A percentile compares a stretch with the other conserved stretches of the same genome.
phyloP scores from a whole-genome alignment of 2,888 invertebrate species.

The Galerucella calmariensis region DNA sequence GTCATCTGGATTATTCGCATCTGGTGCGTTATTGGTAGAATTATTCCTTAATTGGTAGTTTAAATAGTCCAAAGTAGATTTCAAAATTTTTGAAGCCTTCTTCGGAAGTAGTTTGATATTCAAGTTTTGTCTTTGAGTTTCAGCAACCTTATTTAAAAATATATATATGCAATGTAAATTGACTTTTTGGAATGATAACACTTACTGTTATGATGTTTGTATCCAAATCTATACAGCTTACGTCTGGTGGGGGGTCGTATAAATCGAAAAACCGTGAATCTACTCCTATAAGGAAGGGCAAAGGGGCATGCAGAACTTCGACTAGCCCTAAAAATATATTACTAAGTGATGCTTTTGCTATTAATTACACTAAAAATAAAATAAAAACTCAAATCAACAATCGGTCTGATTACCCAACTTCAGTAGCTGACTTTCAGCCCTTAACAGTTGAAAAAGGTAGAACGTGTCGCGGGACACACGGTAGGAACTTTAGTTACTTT shows the following conservation, averaged over 20 bases:
- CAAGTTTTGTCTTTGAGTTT: slow-evolving; percentile 82
- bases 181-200: slow-evolving; percentile 42
- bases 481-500: too few species aligned
- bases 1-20: slow-evolving; percentile 51
- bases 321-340: slow-evolving; percentile 76
- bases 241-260: slow-evolving; percentile 95
- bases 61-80: slow-evolving; percentile 81
- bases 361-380: too few species aligned
- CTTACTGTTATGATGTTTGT: slow-evolving; percentile 93
- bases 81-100: slow-evolving; percentile 84
- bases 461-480: too few species aligned
- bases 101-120: slow-evolving; percentile 86
- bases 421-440: too few species aligned
- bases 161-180: neutral
- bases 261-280: slow-evolving; percentile 98
- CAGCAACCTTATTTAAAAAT: slow-evolving; percentile 73
- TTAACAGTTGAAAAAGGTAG: too few species aligned
- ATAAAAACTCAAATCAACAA: too few species aligned
- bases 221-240: slow-evolving; percentile 97
- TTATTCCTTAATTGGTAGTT: slow-evolving; percentile 72
- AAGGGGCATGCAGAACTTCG: slow-evolving; percentile 96
- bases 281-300: slow-evolving; percentile 97
- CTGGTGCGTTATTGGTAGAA: slow-evolving; percentile 41
- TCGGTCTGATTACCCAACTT: too few species aligned
- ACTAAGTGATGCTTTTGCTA: neutral